Base-by-base conservation (phyloP, 2,797 vertebrate species). In the Psittacula echo region DNA sequence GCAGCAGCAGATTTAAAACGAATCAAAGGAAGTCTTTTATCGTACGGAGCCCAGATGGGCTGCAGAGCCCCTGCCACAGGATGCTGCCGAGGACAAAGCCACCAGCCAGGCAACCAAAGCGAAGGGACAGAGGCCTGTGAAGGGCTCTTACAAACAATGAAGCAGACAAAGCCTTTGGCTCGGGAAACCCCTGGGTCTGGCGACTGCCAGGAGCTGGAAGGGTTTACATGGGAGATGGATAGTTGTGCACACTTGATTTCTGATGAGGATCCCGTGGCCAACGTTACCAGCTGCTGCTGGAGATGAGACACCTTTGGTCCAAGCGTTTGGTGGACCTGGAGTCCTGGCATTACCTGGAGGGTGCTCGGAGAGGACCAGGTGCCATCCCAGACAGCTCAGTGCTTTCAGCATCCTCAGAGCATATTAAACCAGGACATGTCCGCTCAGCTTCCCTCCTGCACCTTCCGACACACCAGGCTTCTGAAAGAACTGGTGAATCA, bases 1-100 rank as follows among this genome's bases (percentile, higher is more conserved):
- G 13, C 72, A 71, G 91, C 93, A 94, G 65, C 80, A 62, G 93
- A 95, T 93, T 93, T 78, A 54, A 91, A 93, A 86, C 83, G 42
- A 66, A 88, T 76, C 83, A 66, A 73, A 93, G 93, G 93, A 91
- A 95, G 62, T 4, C 76, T 89, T 86, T 89, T 77, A 81, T 90
- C 7, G 1, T 18, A 2, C 10, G 6, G 61, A 72, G 75, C 72
- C 89, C 91, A 94, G 91, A 74, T 81, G 91, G 4, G 9, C 29
- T 1, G 61, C 1, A 3, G 39, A 66, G 44, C 4, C 58, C 4
- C 13, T 11, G 65, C 53, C 9, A 3, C 72, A 27, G 72, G 88
- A 75, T 16, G 41, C 74, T 44, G 75, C 61, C 0, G 5, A 66
- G 85, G 93, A 89, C 78, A 82, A 60, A 87, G 72, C 81, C 14